Conservation (phyloP, 1,140 invertebrate genomes). For the Glossosoma conforme region DNA sequence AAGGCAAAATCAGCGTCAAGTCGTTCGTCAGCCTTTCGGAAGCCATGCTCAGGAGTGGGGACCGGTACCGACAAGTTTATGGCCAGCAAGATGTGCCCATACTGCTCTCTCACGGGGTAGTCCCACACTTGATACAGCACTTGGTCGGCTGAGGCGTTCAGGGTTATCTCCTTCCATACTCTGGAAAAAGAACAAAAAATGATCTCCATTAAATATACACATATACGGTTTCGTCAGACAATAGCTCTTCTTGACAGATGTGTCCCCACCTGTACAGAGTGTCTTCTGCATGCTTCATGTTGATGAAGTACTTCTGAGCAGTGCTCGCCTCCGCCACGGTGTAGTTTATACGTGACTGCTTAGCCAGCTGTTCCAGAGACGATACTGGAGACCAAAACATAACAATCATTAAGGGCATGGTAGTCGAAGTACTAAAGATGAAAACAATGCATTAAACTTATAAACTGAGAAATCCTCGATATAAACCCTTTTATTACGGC, state of each 20-base stretch:
- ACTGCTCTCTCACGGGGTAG: constrained; percentile 87
- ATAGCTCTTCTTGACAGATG: constrained; percentile 7
- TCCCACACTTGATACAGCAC: constrained; percentile 84
- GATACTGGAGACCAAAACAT: constrained; percentile 74
- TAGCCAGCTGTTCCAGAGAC: constrained; percentile 79
- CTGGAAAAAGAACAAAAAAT: constrained; percentile 41
- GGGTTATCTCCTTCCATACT: constrained; percentile 84
- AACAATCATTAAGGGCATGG: too few species aligned
- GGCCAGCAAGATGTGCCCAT: constrained; percentile 78
- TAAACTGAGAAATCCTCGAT: too few species aligned
- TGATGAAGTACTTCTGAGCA: constrained; percentile 81
- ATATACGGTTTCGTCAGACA: not conserved
- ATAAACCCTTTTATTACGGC: too few species aligned
- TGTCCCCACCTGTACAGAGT: constrained; percentile 71
- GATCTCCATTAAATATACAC: not conserved
- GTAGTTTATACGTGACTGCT: constrained; percentile 87
- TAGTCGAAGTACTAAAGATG: too few species aligned
- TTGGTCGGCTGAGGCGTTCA: constrained; percentile 72
- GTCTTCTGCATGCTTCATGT: constrained; percentile 88
- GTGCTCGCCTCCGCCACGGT: constrained; percentile 78
- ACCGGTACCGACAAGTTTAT: constrained; percentile 75
- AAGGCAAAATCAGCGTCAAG: constrained; percentile 81
- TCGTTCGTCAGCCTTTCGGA: constrained; percentile 68
- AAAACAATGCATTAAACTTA: too few species aligned
- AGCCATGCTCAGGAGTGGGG: constrained; percentile 62